Evolutionary conservation across 2,888 invertebrate species (phyloP).

Genomic region (Spatulosminthurus flaviceps): DNA sequence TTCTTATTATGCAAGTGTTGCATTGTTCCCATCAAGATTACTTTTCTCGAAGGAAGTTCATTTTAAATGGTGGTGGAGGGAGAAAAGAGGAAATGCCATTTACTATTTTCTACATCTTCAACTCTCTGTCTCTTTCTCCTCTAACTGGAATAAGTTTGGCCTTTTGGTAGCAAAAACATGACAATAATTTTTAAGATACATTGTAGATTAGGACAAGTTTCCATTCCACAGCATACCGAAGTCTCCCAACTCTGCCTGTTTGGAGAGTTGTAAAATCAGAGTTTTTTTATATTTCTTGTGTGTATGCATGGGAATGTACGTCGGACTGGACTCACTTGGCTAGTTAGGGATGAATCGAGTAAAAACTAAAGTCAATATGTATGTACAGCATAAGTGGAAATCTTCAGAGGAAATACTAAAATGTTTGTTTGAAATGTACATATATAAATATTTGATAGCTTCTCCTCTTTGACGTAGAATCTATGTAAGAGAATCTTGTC

Average conservation of each 20-base stretch:
- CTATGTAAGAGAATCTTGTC: neutral
- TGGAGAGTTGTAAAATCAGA: neutral
- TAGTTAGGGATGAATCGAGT: too few species aligned
- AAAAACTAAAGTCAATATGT: too few species aligned
- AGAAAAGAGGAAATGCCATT: neutral
- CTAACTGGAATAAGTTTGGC: neutral
- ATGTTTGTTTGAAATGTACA: too few species aligned
- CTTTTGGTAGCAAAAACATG: slow-evolving; percentile 12
- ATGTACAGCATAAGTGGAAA: too few species aligned
- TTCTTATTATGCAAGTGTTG: too few species aligned
- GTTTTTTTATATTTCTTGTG: too few species aligned
- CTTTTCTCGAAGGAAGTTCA: neutral
- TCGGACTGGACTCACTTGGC: too few species aligned
- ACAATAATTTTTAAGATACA: slow-evolving; percentile 35
- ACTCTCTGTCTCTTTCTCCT: neutral
- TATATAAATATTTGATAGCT: too few species aligned
- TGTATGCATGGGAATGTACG: too few species aligned
- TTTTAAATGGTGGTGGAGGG: neutral
- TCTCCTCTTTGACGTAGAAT: too few species aligned
- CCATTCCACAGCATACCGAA: neutral
- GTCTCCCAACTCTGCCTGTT: neutral
- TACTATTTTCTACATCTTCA: neutral
- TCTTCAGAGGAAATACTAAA: too few species aligned
- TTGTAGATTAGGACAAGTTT: slow-evolving; percentile 40
- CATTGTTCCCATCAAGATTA: too few species aligned